Evolutionary conservation across 2,113 vertebrate genomes (phyloP), one percentile per base, ranked within the genome.

Genomic region (Phalacrocorax brasilianus): DNA sequence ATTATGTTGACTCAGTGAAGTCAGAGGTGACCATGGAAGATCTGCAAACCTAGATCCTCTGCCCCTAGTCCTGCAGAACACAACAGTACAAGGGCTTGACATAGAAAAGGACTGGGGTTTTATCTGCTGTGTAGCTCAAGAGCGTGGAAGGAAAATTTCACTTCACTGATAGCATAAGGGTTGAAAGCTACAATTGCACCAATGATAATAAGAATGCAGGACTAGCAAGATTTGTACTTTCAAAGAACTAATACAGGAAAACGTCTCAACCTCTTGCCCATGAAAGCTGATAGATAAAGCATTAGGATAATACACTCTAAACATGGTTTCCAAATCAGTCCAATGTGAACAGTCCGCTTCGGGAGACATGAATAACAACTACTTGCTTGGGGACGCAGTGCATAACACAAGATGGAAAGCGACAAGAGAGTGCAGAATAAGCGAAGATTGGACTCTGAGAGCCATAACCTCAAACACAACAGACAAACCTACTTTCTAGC

Each of bases 101-200:
- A 7, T 30, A n/a, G 70, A 85, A 85, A 90, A 90, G 55, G 47
- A 74, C 27, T 67, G 27, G 59, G 75, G 26, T 94, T 94, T 96
- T 95, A 90, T 93, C 93, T 88, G n/a, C 65, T 84, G 7, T 63
- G 62, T 47, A 72, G 73, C 61, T 92, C 33, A 44, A 80, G 32
- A 67, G 67, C 22, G n/a, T 71, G 32, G 80, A 83, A 90, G 85
- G 32, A 91, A 94, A 95, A 94, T 80, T 35, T 91, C 58, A 73
- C 35, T 90, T 80, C 24, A 26, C 50, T 73, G 88, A 88, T 11
- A 89, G 78, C 24, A 2, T 9, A 26, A 49, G 30, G 55, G 21
- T 21, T 88, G 82, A 90, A 77, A 66, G 55, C 44, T 77, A 66
- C 82, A 96, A 14, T 28, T 77, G 47, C 38, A 93, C 9, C 63